Conservation (phyloP, 2,113 vertebrate species). For the Nanorana parkeri region DNA sequence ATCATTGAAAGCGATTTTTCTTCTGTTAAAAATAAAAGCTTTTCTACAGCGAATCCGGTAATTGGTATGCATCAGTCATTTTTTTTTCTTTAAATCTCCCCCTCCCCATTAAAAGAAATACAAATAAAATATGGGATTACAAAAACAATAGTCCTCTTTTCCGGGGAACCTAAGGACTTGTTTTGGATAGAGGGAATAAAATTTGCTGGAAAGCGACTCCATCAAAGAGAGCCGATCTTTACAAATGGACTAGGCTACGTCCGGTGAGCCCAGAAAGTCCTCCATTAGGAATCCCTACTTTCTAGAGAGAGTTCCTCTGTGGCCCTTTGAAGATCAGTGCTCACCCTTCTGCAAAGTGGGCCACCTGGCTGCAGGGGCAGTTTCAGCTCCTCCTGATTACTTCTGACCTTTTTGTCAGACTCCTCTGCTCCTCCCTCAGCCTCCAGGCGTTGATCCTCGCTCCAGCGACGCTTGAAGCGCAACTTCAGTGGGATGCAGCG, state of each 20-base stretch:
- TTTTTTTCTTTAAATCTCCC: not conserved
- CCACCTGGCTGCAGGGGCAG: conserved; percentile 64
- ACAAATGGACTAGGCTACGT: not conserved
- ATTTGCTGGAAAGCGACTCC: not conserved
- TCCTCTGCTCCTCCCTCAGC: conserved; percentile 74
- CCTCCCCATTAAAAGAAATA: not conserved
- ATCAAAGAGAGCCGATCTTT: conserved; percentile 8
- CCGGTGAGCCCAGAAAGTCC: not conserved
- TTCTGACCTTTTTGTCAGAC: conserved; percentile 83
- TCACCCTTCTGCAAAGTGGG: conserved; percentile 71
- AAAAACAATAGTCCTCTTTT: conserved; percentile 3
- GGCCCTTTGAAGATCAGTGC: conserved; percentile 86
- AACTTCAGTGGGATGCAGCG: conserved; percentile 88
- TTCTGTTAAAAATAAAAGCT: conserved; percentile 41
- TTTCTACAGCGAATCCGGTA: conserved; percentile 32
- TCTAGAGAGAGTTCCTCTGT: conserved; percentile 90
- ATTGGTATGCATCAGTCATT: not conserved
- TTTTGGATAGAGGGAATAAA: not conserved
- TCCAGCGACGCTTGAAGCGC: conserved; percentile 92
- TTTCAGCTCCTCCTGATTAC: conserved; percentile 68
- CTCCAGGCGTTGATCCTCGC: conserved; percentile 88
- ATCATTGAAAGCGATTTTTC: conserved; percentile 22
- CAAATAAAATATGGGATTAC: conserved; percentile 25
- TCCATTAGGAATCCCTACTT: conserved; percentile 70
- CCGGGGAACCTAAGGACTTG: not conserved